Base-by-base conservation (phyloP, 2,113 vertebrate genomes). In the Salvelinus fontinalis region DNA sequence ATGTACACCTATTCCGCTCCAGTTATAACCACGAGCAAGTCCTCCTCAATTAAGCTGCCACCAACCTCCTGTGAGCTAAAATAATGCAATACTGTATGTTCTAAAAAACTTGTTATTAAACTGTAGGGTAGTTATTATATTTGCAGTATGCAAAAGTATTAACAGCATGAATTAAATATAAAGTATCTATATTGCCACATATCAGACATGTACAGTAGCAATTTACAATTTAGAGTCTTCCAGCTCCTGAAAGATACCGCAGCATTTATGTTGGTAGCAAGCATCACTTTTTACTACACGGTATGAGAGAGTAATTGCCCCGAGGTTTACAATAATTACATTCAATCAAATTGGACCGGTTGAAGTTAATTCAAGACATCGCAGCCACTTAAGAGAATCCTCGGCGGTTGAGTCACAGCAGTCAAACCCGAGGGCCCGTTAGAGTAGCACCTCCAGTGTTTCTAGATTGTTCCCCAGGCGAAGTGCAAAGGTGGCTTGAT, bases 271-370 rank as follows among this genome's bases (percentile, higher is more conserved):
- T 57, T 51, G 16, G 49, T 1, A 27, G 48, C n/a, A 13, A 31
- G 29, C n/a, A 27, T 67, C 22, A 16, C 39, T 11, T 71, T 29
- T 29, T 11, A 71, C 6, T 16, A 71, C 12, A 71, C 22, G 0
- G 20, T 13, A 48, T 27, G 7, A 39, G 11, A 34, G 54, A 59
- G 14, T 31, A 71, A 16, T 59, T 71, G 70, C n/a, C 27, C 24
- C 4, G 49, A 54, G 24, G 9, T 26, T 65, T 3, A 64, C 59
- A 60, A 44, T 24, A 12, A 27, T 18, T 54, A 13, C 57, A 54
- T 71, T 29, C 14, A 71, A 64, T 62, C 7, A 65, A 74, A 64
- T 22, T 24, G 20, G 72, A 44, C 20, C n/a, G 65, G 49, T 48
- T 74, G 13, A 64, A 64, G 14, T 65, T 65, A 11, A 65, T 65